phyloP scores from a whole-genome alignment of 2,113 vertebrate genomes.

The Struthio camelus region DNA sequence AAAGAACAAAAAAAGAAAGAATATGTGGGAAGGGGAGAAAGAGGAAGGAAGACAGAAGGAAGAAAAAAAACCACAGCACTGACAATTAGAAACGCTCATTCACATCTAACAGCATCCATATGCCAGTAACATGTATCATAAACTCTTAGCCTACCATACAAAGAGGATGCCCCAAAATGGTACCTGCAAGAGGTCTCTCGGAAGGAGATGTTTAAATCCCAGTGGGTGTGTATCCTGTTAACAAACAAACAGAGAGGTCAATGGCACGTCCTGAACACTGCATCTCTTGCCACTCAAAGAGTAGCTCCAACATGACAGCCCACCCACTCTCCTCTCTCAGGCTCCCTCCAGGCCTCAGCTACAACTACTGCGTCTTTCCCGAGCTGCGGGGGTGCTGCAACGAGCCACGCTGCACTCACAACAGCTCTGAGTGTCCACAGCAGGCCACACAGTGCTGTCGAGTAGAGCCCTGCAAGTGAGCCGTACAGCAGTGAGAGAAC shows the following conservation, averaged over 20 bases:
- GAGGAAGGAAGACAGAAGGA: background rate
- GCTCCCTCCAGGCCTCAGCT: background rate
- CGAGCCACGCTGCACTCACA: fast-evolving
- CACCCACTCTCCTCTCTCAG: background rate
- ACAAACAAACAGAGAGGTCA: constrained; percentile 54
- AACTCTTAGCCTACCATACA: constrained; percentile 12
- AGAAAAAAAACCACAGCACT: background rate
- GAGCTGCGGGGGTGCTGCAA: background rate
- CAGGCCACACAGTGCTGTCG: background rate
- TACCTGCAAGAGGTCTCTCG: constrained; percentile 85
- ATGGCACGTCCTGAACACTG: background rate
- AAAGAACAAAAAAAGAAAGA: background rate
- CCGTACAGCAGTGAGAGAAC: background rate
- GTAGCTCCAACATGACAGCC: background rate
- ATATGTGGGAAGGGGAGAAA: background rate
- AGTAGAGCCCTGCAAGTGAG: background rate
- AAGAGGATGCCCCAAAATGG: constrained; percentile 1
- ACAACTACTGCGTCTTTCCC: fast-evolving
- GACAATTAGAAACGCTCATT: background rate
- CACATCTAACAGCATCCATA: background rate
- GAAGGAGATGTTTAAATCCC: constrained; percentile 86
- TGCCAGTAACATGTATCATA: background rate
- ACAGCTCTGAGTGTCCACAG: fast-evolving
- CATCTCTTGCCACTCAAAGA: background rate
- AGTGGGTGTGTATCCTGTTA: constrained; percentile 81